A percentile compares a stretch with the other conserved stretches of the same genome.
phyloP scores from a whole-genome alignment of 2,113 vertebrate species.

The Microcebus lehilahytsara region DNA sequence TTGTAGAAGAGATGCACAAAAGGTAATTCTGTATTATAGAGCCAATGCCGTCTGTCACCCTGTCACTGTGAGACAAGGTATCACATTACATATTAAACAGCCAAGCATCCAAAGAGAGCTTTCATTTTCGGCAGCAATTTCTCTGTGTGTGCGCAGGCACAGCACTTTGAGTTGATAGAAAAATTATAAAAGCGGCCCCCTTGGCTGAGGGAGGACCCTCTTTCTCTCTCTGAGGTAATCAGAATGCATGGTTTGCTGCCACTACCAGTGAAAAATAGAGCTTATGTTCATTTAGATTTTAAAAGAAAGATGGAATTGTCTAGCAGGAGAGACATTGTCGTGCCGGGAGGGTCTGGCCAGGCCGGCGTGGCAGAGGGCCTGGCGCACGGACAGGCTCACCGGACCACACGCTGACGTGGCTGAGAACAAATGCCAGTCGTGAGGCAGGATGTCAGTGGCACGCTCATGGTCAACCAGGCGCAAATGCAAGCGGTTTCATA shows the following conservation, averaged over 20 bases:
- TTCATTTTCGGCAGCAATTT: slow-evolving; percentile 64
- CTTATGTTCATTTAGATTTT: slow-evolving; percentile 4
- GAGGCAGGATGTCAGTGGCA: background rate
- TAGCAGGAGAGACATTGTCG: background rate
- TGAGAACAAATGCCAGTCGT: background rate
- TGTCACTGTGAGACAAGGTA: slow-evolving; percentile 84
- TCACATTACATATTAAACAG: slow-evolving; percentile 86
- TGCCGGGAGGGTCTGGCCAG: background rate
- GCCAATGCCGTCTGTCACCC: slow-evolving; percentile 82
- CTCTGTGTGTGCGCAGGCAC: background rate
- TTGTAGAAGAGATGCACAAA: slow-evolving; percentile 78
- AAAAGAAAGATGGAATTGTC: background rate
- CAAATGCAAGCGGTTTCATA: background rate
- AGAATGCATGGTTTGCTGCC: slow-evolving; percentile 38
- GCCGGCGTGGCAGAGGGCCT: background rate
- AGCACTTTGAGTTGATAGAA: background rate
- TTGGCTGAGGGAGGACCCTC: background rate
- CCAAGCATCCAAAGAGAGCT: slow-evolving; percentile 76
- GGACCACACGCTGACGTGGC: background rate
- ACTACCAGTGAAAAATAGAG: slow-evolving; percentile 26
- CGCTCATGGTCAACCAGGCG: background rate
- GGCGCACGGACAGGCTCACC: background rate
- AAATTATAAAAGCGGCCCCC: slow-evolving; percentile 34
- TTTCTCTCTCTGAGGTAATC: background rate
- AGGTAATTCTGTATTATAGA: slow-evolving; percentile 82